These are phyloP conservation scores for Drosophila sturtevanti DNA, from an alignment of 1,140 invertebrate species.

Conservation along the genomic window DNA sequence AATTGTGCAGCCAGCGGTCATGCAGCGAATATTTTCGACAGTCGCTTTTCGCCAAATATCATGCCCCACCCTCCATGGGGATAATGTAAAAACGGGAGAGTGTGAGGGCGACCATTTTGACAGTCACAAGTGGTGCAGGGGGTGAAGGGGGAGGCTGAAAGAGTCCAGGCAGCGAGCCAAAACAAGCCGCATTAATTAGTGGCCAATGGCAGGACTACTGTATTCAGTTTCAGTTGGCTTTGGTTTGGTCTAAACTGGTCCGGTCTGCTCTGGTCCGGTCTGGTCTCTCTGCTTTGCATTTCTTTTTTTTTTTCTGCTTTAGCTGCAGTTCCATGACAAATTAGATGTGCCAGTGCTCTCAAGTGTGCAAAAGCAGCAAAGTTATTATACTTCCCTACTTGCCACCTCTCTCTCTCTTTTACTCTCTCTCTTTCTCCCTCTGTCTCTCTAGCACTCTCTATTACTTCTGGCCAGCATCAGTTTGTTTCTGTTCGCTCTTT, in stretches of 20 bases:
- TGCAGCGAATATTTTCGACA: constrained; percentile 52
- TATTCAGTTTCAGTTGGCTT: constrained; percentile 10
- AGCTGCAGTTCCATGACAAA: constrained; percentile 62
- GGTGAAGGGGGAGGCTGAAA: too few species aligned
- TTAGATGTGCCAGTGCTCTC: constrained; percentile 61
- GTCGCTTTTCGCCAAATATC: constrained; percentile 40
- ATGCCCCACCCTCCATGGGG: background rate
- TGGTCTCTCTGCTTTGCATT: constrained; percentile 32
- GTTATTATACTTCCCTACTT: constrained; percentile 55
- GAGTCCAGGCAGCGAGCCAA: constrained; percentile 41
- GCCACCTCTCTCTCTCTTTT: constrained; percentile 3
- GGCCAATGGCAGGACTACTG: constrained; percentile 55
- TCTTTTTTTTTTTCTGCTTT: constrained; percentile 53
- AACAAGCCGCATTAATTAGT: constrained; percentile 78
- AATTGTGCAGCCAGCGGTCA: constrained; percentile 54
- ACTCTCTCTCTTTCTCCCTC: background rate
- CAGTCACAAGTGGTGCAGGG: constrained; percentile 48
- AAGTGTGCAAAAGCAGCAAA: constrained; percentile 61
- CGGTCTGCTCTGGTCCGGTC: background rate
- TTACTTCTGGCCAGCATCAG: too few species aligned
- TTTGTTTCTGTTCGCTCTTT: background rate
- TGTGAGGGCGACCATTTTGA: constrained; percentile 21
- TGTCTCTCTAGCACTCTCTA: background rate
- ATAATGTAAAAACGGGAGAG: background rate
- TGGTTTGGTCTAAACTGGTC: background rate